These are phyloP conservation scores for Glossophaga mutica DNA, from an alignment of 2,797 vertebrate species.

Conservation along the genomic window DNA sequence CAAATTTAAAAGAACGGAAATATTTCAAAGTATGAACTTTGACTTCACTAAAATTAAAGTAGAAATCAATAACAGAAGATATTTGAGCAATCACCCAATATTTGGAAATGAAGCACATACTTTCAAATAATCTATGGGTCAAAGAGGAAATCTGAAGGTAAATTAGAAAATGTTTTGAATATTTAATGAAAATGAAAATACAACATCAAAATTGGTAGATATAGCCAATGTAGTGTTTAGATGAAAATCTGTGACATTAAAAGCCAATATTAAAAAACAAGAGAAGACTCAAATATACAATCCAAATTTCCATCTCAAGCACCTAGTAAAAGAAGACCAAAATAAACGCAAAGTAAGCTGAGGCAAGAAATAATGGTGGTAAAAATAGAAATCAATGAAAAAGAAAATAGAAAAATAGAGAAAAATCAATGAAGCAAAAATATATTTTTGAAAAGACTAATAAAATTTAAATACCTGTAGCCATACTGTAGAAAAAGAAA, in stretches of 20 bases:
- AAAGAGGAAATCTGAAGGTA: neutral
- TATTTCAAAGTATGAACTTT: neutral
- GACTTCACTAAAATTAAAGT: neutral
- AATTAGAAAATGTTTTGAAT: neutral
- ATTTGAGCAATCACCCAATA: neutral
- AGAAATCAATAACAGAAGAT: neutral
- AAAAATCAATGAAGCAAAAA: neutral
- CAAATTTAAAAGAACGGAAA: neutral
- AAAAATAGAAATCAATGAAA: neutral
- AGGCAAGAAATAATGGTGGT: neutral
- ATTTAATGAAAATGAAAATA: neutral
- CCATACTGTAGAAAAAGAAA: no score
- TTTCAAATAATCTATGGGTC: neutral
- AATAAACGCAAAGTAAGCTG: neutral
- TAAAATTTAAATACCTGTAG: no score
- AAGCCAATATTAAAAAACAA: neutral
- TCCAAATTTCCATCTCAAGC: neutral
- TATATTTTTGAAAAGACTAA: no score
- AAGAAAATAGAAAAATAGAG: neutral
- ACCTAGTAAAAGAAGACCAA: neutral
- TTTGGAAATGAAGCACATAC: neutral
- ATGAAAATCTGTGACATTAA: neutral
- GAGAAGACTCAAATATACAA: neutral
- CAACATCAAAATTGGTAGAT: neutral
- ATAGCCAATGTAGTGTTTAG: neutral